Conservation (phyloP, 2,888 invertebrate genomes). For the Pardosa pseudoannulata region DNA sequence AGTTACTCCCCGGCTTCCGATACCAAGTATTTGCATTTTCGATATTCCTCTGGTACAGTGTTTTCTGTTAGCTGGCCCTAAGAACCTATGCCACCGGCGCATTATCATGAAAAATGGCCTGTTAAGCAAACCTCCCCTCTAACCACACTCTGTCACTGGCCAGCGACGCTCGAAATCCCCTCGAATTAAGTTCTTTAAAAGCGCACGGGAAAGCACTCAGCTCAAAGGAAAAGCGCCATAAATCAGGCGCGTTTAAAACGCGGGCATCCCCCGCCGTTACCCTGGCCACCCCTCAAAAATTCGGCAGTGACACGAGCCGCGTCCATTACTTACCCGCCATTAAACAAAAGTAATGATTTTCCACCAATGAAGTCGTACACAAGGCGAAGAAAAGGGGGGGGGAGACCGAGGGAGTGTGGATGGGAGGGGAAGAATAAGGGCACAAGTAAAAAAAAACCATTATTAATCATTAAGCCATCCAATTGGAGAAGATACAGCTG, state of each 20-base stretch:
- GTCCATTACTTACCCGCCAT: conserved; percentile 44
- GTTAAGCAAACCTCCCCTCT: conserved; percentile 33
- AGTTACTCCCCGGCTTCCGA: background rate
- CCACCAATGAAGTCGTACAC: conserved; percentile 2
- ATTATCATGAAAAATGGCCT: conserved; percentile 62
- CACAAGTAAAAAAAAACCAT: conserved; percentile 37
- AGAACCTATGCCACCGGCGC: background rate
- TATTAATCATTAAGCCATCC: conserved; percentile 60
- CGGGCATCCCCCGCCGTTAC: background rate
- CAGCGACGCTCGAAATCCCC: conserved; percentile 19
- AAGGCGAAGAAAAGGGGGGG: background rate
- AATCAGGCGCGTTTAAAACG: conserved; percentile 50
- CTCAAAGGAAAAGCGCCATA: conserved; percentile 50
- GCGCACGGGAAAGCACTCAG: conserved; percentile 51
- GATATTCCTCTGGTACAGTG: too few species aligned
- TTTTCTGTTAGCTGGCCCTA: background rate
- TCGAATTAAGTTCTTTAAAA: conserved; percentile 63
- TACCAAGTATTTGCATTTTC: background rate
- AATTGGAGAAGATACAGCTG: conserved; percentile 27
- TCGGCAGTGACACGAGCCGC: conserved; percentile 50
- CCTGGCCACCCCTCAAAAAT: background rate
- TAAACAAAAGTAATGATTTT: conserved; percentile 62
- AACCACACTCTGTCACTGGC: conserved; percentile 36
- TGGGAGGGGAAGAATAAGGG: background rate
- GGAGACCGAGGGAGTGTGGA: too few species aligned